Conservation (phyloP, 2,797 vertebrate species). For the Rhinophrynus dorsalis region DNA sequence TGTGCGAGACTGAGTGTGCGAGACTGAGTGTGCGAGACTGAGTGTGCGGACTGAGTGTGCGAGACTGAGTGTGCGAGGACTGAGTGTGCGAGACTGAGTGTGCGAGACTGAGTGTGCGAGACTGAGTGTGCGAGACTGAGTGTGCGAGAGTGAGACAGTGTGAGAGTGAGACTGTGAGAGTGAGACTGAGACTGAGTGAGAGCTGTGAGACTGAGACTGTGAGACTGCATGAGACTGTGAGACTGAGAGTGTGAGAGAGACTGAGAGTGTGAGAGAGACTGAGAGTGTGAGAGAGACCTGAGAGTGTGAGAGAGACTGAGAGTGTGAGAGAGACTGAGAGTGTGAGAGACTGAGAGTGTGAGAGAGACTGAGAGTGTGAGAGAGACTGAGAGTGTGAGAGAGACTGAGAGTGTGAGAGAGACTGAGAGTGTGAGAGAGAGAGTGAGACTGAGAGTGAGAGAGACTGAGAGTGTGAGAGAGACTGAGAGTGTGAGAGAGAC, state of each 20-base stretch:
- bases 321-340: neutral
- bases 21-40: too few relatives aligned
- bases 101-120: too few relatives aligned
- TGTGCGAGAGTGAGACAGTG: neutral
- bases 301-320: neutral
- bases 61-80: too few relatives aligned
- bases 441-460: neutral
- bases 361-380: neutral
- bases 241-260: neutral
- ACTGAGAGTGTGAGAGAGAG: neutral
- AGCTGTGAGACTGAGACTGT: too few relatives aligned
- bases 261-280: neutral
- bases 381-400: neutral
- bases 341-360: neutral
- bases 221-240: too few relatives aligned
- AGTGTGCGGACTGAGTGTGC: too few relatives aligned
- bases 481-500: neutral
- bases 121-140: too few relatives aligned
- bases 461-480: too few relatives aligned
- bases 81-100: too few relatives aligned
- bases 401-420: neutral
- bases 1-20: too few relatives aligned
- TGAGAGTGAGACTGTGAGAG: neutral
- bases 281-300: neutral
- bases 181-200: too few relatives aligned